A percentile compares a stretch with the other conserved stretches of the same genome.
phyloP scores from a whole-genome alignment of 1,140 invertebrate species.

The Orchestia grillus region DNA sequence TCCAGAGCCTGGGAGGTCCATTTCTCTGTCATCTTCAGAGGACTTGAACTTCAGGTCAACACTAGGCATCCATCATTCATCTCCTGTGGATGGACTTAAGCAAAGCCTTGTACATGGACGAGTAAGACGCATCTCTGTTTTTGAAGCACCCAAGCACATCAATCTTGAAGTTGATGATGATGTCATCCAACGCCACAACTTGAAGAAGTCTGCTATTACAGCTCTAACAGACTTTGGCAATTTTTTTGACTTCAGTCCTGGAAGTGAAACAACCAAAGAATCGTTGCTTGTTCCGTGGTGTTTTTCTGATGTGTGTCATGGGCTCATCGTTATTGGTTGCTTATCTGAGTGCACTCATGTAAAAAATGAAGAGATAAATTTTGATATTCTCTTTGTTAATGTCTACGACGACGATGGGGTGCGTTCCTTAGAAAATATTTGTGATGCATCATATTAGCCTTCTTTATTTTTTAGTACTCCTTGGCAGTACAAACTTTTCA shows the following conservation, averaged over 20 bases:
- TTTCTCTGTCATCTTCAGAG: not conserved
- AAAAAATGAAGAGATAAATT: not conserved
- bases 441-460: not conserved
- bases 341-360: not conserved
- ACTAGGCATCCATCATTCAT: not conserved
- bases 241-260: not conserved
- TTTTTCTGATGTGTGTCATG: not conserved
- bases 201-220: not conserved
- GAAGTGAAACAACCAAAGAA: not conserved
- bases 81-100: not conserved
- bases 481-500: not conserved
- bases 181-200: not conserved
- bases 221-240: not conserved
- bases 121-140: not conserved
- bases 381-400: not conserved
- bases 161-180: not conserved
- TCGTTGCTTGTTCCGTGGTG: not conserved
- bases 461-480: not conserved
- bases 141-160: not conserved
- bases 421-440: not conserved
- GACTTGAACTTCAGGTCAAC: too few relatives aligned
- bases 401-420: not conserved
- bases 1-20: not conserved
- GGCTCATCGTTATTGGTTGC: not conserved
- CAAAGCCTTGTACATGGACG: not conserved